A percentile compares a stretch with the other conserved stretches of the same genome.
phyloP scores from a whole-genome alignment of 1,140 invertebrate species.

The Leptinotarsa defecta region DNA sequence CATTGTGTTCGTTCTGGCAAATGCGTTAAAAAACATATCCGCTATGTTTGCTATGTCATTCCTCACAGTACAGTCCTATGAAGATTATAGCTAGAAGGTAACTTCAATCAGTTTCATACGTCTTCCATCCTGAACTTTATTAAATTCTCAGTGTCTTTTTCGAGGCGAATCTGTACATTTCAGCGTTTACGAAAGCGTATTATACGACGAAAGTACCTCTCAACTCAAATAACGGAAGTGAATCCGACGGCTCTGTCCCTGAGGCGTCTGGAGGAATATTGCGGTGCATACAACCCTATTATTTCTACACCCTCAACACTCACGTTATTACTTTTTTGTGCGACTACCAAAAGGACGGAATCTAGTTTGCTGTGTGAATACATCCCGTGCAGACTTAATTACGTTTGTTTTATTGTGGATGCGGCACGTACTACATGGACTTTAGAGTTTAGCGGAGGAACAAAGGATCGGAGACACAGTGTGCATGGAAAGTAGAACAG shows the following conservation, averaged over 20 bases:
- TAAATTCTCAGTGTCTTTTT: background rate
- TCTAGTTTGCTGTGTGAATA: constrained; percentile 29
- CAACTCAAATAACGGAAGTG: constrained; percentile 7
- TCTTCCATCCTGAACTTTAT: too few relatives aligned
- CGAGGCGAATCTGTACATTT: background rate
- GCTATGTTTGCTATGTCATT: too few relatives aligned
- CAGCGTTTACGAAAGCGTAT: constrained; percentile 2
- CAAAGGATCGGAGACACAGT: constrained; percentile 8
- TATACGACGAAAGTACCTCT: background rate
- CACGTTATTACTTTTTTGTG: constrained; percentile 27
- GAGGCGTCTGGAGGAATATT: constrained; percentile 25
- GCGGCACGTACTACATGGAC: constrained; percentile 27
- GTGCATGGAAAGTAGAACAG: background rate
- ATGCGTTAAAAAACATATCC: too few relatives aligned
- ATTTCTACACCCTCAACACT: constrained; percentile 25
- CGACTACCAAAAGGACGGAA: constrained; percentile 23
- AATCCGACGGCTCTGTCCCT: background rate
- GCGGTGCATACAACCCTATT: constrained; percentile 26
- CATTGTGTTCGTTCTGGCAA: too few relatives aligned
- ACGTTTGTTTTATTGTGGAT: constrained; percentile 27
- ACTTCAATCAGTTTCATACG: too few relatives aligned
- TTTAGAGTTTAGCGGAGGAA: constrained; percentile 17
- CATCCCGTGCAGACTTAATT: constrained; percentile 23
- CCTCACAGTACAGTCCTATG: too few relatives aligned
- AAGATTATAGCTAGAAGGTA: too few relatives aligned